Percentiles rank a stretch among this genome's conserved stretches.
These are phyloP conservation scores for Myotis myotis DNA, from an alignment of 2,797 vertebrate species.

Conservation along the genomic window DNA sequence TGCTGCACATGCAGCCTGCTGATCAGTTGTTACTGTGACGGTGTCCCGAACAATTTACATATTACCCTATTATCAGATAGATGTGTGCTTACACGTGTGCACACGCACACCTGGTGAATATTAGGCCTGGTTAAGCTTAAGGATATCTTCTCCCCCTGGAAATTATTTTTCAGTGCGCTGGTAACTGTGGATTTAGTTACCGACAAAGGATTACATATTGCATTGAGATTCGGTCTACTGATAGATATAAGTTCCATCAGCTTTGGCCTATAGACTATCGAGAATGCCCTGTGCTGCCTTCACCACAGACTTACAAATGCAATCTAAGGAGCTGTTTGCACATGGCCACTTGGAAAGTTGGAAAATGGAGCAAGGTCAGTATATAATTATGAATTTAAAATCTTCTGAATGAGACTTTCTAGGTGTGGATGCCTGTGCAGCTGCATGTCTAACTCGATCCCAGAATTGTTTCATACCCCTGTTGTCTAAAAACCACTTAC, in stretches of 20 bases:
- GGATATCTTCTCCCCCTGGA: neutral
- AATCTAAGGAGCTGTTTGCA: conserved; percentile 86
- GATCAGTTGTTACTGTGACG: too few species aligned
- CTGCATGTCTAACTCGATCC: neutral
- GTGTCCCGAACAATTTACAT: too few species aligned
- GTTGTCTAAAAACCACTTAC: neutral
- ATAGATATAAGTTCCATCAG: conserved; percentile 68
- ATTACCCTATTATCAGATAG: too few species aligned
- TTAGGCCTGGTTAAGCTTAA: neutral
- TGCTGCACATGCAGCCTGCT: too few species aligned
- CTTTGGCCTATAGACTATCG: conserved; percentile 76
- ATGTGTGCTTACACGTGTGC: neutral
- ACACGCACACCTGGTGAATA: neutral
- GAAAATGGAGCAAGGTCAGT: conserved; percentile 92
- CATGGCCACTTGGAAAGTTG: conserved; percentile 89
- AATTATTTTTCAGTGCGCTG: conserved; percentile 88
- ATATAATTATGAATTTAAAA: neutral
- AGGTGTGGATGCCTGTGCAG: neutral
- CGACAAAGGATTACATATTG: conserved; percentile 90
- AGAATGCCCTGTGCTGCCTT: conserved; percentile 85
- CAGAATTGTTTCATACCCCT: neutral
- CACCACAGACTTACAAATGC: conserved; percentile 85
- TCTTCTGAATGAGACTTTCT: neutral
- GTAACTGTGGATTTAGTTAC: conserved; percentile 88
- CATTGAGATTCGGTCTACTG: conserved; percentile 78